Evolutionary conservation across 2,888 invertebrate species (phyloP), one percentile per base, ranked within the genome.

Genomic region (Heliconius aoede): DNA sequence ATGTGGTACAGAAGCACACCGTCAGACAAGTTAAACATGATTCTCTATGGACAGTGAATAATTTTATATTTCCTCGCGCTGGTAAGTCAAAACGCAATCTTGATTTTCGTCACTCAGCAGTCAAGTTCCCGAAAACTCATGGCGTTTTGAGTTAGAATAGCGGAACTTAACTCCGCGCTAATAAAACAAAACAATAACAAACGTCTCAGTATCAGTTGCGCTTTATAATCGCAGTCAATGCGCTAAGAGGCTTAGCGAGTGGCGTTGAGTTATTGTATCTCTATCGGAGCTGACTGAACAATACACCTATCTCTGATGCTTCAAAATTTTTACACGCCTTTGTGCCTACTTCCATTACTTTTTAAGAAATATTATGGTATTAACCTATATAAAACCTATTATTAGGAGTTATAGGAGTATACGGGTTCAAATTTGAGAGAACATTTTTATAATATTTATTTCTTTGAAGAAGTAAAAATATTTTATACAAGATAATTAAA

Each of bases 221-320:
- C 76, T 46, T 65, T 26, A 51, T 77, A 79, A 78, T 81, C 78
- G 76, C 77, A 82, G 80, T 81, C 80, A 81, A 81, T 77, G 78
- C 72, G 72, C 78, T 81, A 82, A 83, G 82, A 80, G 82, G 84
- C 82, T 83, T 82, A 83, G 80, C 72, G 78, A 55, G 62, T 76
- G 75, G 72, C 71, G 74, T 74, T 83, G 82, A 84, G 83, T 83
- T 83, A 84, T 84, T 85, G 82, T 82, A 78, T 83, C 78, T 80
- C 83, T 82, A 83, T 82, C 78, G 79, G 71, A 64, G 76, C 60
- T 78, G 79, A 79, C 82, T 76, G 62, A 76, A 75, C 74, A 78
- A 79, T 73, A 77, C 46, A 28, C 68, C 36, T 36, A 28, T 60
- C 36, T 60, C 13, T 72, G 30, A 15, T 46, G 26, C 18, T 51